A percentile compares a stretch with the other conserved stretches of the same genome.
Conservation (phyloP, 2,113 vertebrate genomes). For the Myxocyprinus asiaticus region DNA sequence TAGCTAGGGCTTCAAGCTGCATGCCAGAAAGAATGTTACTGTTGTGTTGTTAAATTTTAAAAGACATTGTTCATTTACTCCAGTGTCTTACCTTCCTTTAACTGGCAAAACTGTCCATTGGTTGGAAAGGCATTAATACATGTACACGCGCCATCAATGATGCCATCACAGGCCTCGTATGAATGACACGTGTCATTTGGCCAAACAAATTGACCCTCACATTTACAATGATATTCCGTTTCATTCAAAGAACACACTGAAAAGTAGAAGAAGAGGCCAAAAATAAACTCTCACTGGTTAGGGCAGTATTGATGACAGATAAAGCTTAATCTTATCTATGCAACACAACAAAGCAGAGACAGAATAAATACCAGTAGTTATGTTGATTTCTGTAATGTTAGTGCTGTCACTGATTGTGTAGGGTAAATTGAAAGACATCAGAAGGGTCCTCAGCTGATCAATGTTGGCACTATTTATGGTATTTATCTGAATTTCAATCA, state of each 20-base stretch:
- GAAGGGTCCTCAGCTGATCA: conserved; percentile 40
- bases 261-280: not conserved
- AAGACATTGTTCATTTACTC: too few species aligned
- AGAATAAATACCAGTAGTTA: conserved; percentile 58
- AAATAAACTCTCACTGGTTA: not conserved
- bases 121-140: conserved; percentile 44
- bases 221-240: conserved; percentile 38
- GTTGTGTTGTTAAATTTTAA: too few species aligned
- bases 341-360: not conserved
- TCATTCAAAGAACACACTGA: conserved; percentile 47
- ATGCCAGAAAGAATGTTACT: too few species aligned
- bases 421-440: conserved; percentile 33
- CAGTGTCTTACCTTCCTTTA: not conserved
- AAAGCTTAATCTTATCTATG: not conserved
- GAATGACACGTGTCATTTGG: conserved; percentile 54
- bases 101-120: conserved; percentile 29
- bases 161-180: conserved; percentile 52
- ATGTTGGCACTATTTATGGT: conserved; percentile 10
- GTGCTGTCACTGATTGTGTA: not conserved
- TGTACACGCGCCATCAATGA: conserved; percentile 27
- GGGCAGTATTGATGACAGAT: not conserved
- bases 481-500: conserved; percentile 51
- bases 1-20: too few species aligned
- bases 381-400: conserved; percentile 43
- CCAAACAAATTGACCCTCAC: conserved; percentile 53